Base-by-base conservation (phyloP, 2,888 invertebrate genomes). In the Pristionchus maxplancki region DNA sequence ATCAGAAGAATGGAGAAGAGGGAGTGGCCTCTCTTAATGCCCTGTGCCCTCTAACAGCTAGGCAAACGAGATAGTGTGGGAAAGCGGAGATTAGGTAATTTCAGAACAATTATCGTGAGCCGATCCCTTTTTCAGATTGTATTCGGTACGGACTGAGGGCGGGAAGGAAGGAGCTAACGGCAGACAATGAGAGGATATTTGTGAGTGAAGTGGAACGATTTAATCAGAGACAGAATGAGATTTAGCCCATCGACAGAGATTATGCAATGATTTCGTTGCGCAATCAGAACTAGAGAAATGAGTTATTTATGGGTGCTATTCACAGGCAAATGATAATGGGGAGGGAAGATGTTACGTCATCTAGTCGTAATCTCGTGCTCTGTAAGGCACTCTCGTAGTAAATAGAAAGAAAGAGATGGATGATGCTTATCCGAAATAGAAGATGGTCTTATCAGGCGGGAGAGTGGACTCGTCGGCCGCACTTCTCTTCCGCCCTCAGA, bases 401-500 rank as follows among this genome's bases (percentile, higher is more conserved):
- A n/a, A n/a, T n/a, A n/a, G n/a, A n/a, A n/a, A n/a, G n/a, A n/a
- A n/a, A n/a, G n/a, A n/a, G n/a, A n/a, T n/a, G n/a, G n/a, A n/a
- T n/a, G n/a, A n/a, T n/a, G n/a, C n/a, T n/a, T n/a, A n/a, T n/a
- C n/a, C n/a, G n/a, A 6, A 62, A 11, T 24, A 17, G 5, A 6
- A 62, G 15, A 34, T 31, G 24, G 3, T 34, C 20, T 37, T 28
- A 15, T 58, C 71, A 87, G 86, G 67, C 86, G 3, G 67, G 71
- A 50, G 86, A 87, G 28, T 87, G 86, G 86, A 87, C 86, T 31
- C 86, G 86, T 48, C 86, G 71, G 20, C 67, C 48, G 48, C 86
- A 87, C 34, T 87, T 87, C 50, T 87, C 86, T 0, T 87, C 71
- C 24, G 48, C 67, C 44, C 50, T 87, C 28, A 67, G 86, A 50